Evolutionary conservation across 2,113 vertebrate species (phyloP).

Genomic region (Cyanoliseus patagonus): DNA sequence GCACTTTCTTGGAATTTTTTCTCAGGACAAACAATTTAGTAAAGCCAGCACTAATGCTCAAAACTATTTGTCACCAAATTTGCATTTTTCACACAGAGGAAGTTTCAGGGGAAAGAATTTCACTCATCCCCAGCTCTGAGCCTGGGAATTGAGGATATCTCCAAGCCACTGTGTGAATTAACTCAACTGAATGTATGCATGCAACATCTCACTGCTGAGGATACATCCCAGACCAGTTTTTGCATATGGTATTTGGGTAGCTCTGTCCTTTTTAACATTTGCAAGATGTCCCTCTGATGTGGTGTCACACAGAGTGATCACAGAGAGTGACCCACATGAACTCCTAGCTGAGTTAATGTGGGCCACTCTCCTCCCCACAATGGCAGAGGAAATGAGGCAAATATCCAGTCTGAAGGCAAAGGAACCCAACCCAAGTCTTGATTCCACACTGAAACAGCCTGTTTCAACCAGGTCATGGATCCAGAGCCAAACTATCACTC

Average conservation of each 20-base stretch:
- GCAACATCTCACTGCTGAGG: neutral
- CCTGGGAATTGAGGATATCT: constrained; percentile 29
- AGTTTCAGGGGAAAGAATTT: constrained; percentile 55
- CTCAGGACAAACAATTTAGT: constrained; percentile 61
- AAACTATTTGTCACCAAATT: constrained; percentile 62
- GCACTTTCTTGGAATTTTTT: constrained; percentile 62
- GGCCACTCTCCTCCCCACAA: neutral
- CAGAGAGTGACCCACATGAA: neutral
- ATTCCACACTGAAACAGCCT: neutral
- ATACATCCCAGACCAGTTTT: neutral
- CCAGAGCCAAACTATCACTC: neutral
- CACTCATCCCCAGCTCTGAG: neutral
- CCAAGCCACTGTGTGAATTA: neutral
- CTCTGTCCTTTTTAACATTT: neutral
- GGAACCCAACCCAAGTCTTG: neutral
- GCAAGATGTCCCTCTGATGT: fast-evolving
- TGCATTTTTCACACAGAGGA: constrained; percentile 55
- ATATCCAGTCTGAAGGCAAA: neutral
- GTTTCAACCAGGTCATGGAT: neutral
- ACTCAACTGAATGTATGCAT: neutral
- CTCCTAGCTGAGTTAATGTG: neutral
- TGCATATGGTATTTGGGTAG: neutral
- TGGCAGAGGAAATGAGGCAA: neutral
- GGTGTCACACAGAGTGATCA: neutral
- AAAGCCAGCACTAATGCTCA: constrained; percentile 13